Conservation (phyloP, 2,888 invertebrate genomes). For the Agonum fuliginosum region DNA sequence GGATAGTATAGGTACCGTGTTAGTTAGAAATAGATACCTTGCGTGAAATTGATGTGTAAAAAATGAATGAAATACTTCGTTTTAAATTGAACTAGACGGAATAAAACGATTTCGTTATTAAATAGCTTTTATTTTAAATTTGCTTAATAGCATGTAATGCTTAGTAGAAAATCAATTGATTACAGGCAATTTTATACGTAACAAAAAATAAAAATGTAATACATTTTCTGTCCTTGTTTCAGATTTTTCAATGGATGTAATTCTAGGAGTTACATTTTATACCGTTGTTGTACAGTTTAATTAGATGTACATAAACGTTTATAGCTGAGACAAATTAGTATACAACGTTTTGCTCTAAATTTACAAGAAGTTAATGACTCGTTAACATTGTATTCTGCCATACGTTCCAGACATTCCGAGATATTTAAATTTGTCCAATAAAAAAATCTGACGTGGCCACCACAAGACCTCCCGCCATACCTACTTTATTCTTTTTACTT, state of each 20-base stretch:
- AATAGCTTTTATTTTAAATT: too few species aligned
- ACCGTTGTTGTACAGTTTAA: not conserved
- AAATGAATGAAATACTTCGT: too few species aligned
- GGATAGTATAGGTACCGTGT: too few species aligned
- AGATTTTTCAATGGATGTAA: slow-evolving; percentile 5
- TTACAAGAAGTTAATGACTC: slow-evolving; percentile 10
- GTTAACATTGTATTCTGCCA: not conserved
- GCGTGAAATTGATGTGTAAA: too few species aligned
- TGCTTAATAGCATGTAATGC: too few species aligned
- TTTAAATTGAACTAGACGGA: too few species aligned
- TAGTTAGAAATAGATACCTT: too few species aligned
- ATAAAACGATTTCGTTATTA: too few species aligned
- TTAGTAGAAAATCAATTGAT: too few species aligned
- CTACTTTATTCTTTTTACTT: too few species aligned
- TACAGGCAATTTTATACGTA: not conserved
- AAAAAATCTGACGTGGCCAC: too few species aligned
- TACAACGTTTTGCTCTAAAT: not conserved
- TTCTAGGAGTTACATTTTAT: slow-evolving; percentile 14
- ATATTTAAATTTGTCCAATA: not conserved
- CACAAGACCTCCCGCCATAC: too few species aligned
- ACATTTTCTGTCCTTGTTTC: not conserved
- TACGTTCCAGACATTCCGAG: not conserved
- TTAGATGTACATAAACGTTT: slow-evolving; percentile 20
- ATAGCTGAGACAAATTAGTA: slow-evolving; percentile 2
- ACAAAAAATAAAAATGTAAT: not conserved